Evolutionary conservation across 2,113 vertebrate species (phyloP).

Genomic region (Proterorhinus semilunaris): DNA sequence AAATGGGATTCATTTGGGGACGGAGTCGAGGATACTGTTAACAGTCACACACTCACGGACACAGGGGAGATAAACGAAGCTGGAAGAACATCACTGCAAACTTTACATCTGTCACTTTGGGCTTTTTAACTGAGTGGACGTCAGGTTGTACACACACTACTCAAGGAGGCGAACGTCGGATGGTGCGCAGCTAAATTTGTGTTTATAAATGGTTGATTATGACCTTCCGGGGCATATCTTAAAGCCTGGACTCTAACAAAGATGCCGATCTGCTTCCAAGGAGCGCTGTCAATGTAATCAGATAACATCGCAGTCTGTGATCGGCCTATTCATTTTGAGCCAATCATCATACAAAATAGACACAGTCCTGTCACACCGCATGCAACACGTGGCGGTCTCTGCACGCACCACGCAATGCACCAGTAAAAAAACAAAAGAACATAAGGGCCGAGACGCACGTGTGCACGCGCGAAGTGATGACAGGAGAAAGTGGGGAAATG

Average conservation of each 20-base stretch:
- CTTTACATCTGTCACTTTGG: background rate
- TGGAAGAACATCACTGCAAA: background rate
- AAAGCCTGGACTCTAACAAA: too few relatives aligned
- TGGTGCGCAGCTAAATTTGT: too few relatives aligned
- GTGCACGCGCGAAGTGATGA: constrained; percentile 7
- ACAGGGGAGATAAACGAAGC: constrained; percentile 8
- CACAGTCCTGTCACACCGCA: constrained; percentile 49
- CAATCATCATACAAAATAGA: background rate
- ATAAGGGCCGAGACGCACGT: constrained; percentile 54
- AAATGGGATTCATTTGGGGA: constrained; percentile 79
- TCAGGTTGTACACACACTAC: too few relatives aligned
- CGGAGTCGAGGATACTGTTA: constrained; percentile 57
- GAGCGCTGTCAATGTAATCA: too few relatives aligned
- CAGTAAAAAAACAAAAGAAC: constrained; percentile 65
- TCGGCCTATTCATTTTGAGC: background rate
- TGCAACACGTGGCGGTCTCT: constrained; percentile 75
- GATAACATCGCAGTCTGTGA: too few relatives aligned
- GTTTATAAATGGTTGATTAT: too few relatives aligned
- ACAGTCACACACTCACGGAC: constrained; percentile 59
- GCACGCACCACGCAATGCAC: constrained; percentile 52
- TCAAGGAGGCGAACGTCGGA: too few relatives aligned
- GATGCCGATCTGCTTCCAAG: too few relatives aligned
- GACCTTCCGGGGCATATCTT: too few relatives aligned
- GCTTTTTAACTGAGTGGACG: too few relatives aligned
- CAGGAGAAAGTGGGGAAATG: background rate